A percentile compares a stretch with the other conserved stretches of the same genome.
Conservation (phyloP, 2,797 vertebrate species). For the Halcyon chelicuti region DNA sequence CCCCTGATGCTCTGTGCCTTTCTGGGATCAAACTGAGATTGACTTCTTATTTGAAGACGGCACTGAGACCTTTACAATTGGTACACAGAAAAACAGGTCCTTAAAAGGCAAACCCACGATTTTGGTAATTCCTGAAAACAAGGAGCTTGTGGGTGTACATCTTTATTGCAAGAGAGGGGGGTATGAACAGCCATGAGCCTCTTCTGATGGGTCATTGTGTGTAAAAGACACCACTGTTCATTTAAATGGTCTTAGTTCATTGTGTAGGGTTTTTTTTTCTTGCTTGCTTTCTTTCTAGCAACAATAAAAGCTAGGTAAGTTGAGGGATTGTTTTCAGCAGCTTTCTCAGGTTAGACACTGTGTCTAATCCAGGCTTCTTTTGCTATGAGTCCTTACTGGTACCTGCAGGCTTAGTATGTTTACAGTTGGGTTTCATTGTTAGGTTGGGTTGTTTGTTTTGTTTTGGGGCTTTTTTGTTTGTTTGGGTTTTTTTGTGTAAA, state of each 20-base stretch:
- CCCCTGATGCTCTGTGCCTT: not conserved
- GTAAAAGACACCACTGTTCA: not conserved
- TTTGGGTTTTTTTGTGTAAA: not conserved
- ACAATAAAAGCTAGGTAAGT: not conserved
- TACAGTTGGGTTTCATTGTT: not conserved
- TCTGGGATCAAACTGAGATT: not conserved
- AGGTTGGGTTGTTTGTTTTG: too few species aligned
- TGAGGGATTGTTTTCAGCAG: not conserved
- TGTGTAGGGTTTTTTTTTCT: fast-evolving
- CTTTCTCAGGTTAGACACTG: not conserved
- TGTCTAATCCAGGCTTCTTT: not conserved
- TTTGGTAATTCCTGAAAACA: not conserved
- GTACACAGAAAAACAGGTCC: fast-evolving
- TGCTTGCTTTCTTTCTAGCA: not conserved
- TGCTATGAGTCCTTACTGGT: not conserved
- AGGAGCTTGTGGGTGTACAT: not conserved
- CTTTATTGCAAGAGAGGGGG: not conserved
- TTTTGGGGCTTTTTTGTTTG: not conserved
- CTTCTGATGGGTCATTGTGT: not conserved
- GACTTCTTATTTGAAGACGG: not conserved
- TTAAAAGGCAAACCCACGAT: not conserved
- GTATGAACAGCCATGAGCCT: not conserved
- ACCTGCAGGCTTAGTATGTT: not conserved
- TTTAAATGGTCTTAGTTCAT: not conserved
- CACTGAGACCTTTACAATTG: not conserved